Evolutionary conservation across 2,113 vertebrate genomes (phyloP).

Genomic region (Crotalus helleri): DNA sequence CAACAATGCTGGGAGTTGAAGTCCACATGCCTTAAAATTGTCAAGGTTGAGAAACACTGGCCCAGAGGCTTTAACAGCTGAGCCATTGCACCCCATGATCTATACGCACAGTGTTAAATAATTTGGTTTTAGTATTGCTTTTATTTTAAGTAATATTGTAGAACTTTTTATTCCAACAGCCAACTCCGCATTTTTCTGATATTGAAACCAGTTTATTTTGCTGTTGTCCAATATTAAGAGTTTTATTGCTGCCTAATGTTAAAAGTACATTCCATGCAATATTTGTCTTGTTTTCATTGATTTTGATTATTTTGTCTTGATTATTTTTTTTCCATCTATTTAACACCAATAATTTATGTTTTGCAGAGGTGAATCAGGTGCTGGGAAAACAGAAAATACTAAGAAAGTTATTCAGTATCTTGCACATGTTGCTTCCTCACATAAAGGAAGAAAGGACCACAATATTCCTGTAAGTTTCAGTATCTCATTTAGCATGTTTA

Average conservation of each 20-base stretch:
- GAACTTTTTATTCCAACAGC: background rate
- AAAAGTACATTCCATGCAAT: background rate
- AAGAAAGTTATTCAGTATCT: constrained; percentile 99
- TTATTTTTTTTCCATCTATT: background rate
- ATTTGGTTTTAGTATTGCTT: background rate
- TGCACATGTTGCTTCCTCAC: constrained; percentile 96
- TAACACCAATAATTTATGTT: constrained; percentile 49
- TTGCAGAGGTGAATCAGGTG: constrained; percentile 94
- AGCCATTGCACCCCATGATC: background rate
- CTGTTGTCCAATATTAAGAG: fast-evolving
- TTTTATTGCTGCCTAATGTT: background rate
- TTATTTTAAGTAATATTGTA: background rate
- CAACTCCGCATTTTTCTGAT: background rate
- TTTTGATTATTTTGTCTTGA: background rate
- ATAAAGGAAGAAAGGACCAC: constrained; percentile 97
- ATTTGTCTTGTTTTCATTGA: background rate
- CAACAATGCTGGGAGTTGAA: too few relatives aligned
- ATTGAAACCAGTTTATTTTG: background rate
- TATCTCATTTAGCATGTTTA: background rate
- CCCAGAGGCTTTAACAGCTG: too few relatives aligned
- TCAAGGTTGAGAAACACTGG: too few relatives aligned
- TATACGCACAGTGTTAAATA: background rate
- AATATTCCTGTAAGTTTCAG: constrained; percentile 89
- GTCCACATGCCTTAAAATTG: too few relatives aligned
- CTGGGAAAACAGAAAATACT: constrained; percentile 97